These are phyloP conservation scores for Trinectes maculatus DNA, from an alignment of 2,113 vertebrate genomes.

Conservation along the genomic window DNA sequence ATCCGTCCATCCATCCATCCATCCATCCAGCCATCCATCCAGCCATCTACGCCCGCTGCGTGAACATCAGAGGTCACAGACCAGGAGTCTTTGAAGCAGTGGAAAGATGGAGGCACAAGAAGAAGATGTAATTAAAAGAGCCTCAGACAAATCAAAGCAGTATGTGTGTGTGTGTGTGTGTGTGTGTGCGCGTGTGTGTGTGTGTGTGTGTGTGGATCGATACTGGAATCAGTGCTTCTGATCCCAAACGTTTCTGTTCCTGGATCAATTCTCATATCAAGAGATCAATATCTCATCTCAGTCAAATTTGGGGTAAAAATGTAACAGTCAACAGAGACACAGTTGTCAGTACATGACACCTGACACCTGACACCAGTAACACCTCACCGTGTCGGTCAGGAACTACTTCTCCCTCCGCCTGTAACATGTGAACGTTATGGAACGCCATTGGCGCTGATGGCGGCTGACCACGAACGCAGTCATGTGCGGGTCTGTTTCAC, in stretches of 20 bases:
- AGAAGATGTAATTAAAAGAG: no score
- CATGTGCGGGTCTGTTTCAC: background rate
- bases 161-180: no score
- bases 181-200: conserved; percentile 14
- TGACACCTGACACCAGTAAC: no score
- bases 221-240: background rate
- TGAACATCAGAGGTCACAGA: no score
- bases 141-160: no score
- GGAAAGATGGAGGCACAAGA: no score
- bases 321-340: background rate
- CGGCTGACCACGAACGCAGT: background rate
- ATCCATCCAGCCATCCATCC: no score
- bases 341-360: background rate
- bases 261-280: background rate
- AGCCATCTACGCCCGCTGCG: no score
- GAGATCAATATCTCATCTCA: conserved; percentile 6
- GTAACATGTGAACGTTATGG: background rate
- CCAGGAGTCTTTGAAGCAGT: no score
- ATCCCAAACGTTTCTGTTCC: conserved; percentile 5
- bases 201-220: conserved; percentile 6
- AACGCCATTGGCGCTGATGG: background rate
- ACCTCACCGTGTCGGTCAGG: no score
- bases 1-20: no score
- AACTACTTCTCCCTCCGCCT: background rate
- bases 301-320: background rate